Base-by-base conservation (phyloP, 2,888 invertebrate species). In the Thymelicus lineola region DNA sequence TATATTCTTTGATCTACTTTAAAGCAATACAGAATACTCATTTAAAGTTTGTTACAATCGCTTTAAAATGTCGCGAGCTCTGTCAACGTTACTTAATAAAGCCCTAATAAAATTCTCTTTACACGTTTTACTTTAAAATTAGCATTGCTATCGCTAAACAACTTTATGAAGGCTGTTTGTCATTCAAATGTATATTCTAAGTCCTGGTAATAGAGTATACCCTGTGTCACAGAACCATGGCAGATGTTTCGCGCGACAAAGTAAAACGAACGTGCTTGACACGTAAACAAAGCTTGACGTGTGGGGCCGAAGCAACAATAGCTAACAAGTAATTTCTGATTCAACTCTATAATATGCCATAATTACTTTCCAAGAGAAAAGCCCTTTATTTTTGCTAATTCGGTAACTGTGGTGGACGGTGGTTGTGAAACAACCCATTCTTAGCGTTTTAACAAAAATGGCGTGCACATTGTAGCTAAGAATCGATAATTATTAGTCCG, bases 211-310 rank as follows among this genome's bases (percentile, higher is more conserved):
- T 85, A 88, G 69, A 46, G 57, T 65, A 36, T 60, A 50, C 28
- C 15, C 53, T 14, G 42, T 61, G 50, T 35, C 59, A 62, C n/a
- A 28, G 20, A 14, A 36, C 14, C 36, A 48, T 65, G 65, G 83
- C 89, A 89, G 90, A 91, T 92, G 91, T 89, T 87, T 86, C 85
- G 77, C 76, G 85, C 92, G 93, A 93, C 93, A 93, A 91, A 90
- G 93, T 93, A 91, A 88, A 84, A 80, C 80, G 91, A 85, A 91
- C 93, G 93, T 93, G 93, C 91, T 84, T 81, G 85, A 84, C 85
- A 85, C 83, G 85, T 93, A 93, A 93, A 93, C 93, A 93, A 77
- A 78, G 76, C 74, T 84, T 89, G 83, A 88, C 88, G 91, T 91
- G 93, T 92, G 93, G 91, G 91, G 91, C 91, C 90, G 64, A 82